Percentiles rank a stretch among this genome's conserved stretches.
phyloP scores from a whole-genome alignment of 2,888 invertebrate species.

The Phasia obesa region DNA sequence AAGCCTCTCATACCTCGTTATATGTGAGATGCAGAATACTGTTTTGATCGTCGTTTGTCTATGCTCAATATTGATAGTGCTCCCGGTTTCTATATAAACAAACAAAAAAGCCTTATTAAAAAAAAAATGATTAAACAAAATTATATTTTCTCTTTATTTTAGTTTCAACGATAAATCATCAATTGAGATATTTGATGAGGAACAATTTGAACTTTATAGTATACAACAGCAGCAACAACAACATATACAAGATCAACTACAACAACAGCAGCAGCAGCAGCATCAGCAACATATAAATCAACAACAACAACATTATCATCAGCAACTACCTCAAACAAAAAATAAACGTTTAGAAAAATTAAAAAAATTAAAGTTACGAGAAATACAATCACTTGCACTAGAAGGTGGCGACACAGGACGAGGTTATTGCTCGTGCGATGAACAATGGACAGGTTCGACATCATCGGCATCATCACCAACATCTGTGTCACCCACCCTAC shows the following conservation, averaged over 20 bases:
- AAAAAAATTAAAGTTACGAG: conserved; percentile 76
- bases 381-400: conserved; percentile 77
- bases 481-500: conserved; percentile 58
- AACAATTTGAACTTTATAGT: conserved; percentile 67
- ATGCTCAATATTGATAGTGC: too few relatives aligned
- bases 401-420: conserved; percentile 79
- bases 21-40: too few relatives aligned
- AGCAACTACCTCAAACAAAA: conserved; percentile 72
- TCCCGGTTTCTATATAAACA: too few relatives aligned
- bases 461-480: conserved; percentile 71
- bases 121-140: neutral
- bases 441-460: conserved; percentile 75
- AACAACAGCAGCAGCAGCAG: conserved; percentile 48
- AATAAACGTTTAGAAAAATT: conserved; percentile 72
- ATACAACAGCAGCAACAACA: conserved; percentile 58
- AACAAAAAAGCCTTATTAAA: neutral
- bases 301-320: conserved; percentile 60
- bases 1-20: too few relatives aligned
- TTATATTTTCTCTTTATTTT: conserved; percentile 62
- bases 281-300: conserved; percentile 68
- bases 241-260: conserved; percentile 10
- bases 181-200: conserved; percentile 76
- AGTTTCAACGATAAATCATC: conserved; percentile 78
- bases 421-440: conserved; percentile 80
- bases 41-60: too few relatives aligned